phyloP scores from a whole-genome alignment of 1,140 invertebrate genomes.

The Zaprionus africanus region DNA sequence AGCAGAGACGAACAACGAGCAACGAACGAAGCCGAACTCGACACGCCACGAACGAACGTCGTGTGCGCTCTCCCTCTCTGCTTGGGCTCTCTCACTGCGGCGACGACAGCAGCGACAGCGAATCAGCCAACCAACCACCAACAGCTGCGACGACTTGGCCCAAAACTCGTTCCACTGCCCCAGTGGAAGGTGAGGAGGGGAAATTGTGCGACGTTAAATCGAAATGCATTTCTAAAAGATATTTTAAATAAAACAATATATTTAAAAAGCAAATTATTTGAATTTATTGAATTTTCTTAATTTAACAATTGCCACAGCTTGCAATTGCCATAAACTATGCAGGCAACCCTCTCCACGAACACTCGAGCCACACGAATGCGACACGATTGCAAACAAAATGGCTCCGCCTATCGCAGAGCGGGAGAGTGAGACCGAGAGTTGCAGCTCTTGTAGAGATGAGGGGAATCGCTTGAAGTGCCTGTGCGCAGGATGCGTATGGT shows the following conservation, averaged over 20 bases:
- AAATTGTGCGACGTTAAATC: not conserved
- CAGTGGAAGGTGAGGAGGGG: conserved; percentile 26
- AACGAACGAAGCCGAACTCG: conserved; percentile 20
- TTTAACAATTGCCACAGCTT: not conserved
- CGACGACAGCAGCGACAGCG: conserved; percentile 8
- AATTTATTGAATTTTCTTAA: not conserved
- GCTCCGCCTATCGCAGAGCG: conserved; percentile 49
- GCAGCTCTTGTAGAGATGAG: conserved; percentile 22
- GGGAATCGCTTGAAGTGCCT: conserved; percentile 12
- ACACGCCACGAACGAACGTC: not conserved
- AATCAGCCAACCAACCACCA: conserved; percentile 29
- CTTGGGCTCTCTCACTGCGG: conserved; percentile 14
- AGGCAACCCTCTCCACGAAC: conserved; percentile 13
- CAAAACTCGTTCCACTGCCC: conserved; percentile 35
- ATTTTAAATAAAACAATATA: not conserved
- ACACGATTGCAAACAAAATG: conserved; percentile 30
- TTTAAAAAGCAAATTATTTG: not conserved
- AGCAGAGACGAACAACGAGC: conserved; percentile 11
- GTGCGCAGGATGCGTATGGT: conserved; percentile 16
- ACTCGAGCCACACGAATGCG: conserved; percentile 4
- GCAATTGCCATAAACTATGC: conserved; percentile 6
- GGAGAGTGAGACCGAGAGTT: conserved; percentile 26
- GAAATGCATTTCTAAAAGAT: not conserved
- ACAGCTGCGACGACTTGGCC: conserved; percentile 9
- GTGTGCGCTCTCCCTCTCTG: conserved; percentile 14